Percentiles rank a stretch among this genome's conserved stretches.
Evolutionary conservation across 2,113 vertebrate genomes (phyloP).

Genomic region (Podarcis cretensis): DNA sequence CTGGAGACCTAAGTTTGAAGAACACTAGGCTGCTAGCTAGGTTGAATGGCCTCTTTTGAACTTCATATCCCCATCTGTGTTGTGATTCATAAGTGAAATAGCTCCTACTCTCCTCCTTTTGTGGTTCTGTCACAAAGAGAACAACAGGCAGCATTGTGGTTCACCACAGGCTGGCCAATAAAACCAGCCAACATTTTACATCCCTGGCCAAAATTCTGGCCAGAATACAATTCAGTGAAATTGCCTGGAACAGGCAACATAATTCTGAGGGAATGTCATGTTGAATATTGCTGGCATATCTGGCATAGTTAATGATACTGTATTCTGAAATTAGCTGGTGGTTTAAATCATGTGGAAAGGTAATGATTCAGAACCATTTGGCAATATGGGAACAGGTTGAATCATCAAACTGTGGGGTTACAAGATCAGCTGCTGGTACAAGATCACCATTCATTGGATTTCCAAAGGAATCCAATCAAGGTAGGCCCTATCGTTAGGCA

Average conservation of each 20-base stretch:
- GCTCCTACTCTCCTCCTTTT: background rate
- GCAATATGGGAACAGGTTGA: background rate
- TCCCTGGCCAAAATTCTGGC: conserved; percentile 31
- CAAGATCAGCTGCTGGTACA: background rate
- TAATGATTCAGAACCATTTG: conserved; percentile 8
- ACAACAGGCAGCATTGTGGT: conserved; percentile 16
- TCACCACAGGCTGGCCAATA: conserved; percentile 27
- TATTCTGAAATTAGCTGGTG: background rate
- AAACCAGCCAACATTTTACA: background rate
- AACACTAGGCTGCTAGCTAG: conserved; percentile 40
- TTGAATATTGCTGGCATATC: background rate
- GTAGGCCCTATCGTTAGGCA: too few relatives aligned
- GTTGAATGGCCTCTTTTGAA: conserved; percentile 36
- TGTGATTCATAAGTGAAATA: conserved; percentile 22
- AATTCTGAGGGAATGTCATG: background rate
- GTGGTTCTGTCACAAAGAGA: conserved; percentile 38
- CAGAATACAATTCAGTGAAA: conserved; percentile 25
- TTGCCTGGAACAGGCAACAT: background rate
- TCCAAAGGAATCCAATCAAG: background rate
- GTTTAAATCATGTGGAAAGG: background rate
- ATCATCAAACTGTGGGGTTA: background rate
- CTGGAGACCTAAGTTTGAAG: background rate
- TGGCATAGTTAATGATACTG: conserved; percentile 6
- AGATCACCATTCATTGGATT: background rate
- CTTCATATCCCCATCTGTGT: conserved; percentile 35